A percentile compares a stretch with the other conserved stretches of the same genome.
Conservation (phyloP, 2,888 invertebrate species). For the Spodoptera picta region DNA sequence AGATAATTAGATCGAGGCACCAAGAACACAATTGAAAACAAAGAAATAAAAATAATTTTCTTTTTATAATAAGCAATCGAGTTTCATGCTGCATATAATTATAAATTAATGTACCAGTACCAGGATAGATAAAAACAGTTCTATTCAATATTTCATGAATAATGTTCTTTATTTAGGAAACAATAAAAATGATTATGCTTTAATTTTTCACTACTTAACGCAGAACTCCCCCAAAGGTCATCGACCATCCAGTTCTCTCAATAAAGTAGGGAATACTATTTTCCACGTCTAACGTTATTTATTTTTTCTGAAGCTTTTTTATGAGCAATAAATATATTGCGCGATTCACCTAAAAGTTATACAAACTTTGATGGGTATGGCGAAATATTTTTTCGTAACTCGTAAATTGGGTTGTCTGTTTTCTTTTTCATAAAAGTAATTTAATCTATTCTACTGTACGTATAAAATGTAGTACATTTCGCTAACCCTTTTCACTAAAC, state of each 20-base stretch:
- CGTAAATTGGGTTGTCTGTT: conserved; percentile 64
- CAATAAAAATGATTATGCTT: not conserved
- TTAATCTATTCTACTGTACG: conserved; percentile 79
- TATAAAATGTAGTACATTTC: conserved; percentile 62
- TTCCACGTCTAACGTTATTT: conserved; percentile 3
- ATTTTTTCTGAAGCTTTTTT: conserved; percentile 32
- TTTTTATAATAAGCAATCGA: too few relatives aligned
- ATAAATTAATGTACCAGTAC: too few relatives aligned
- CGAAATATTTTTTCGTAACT: conserved; percentile 59
- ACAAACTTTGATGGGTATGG: conserved; percentile 48
- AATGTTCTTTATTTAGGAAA: not conserved
- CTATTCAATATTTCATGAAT: too few relatives aligned
- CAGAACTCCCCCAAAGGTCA: too few relatives aligned
- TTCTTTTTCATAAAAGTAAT: conserved; percentile 78
- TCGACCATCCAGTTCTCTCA: too few relatives aligned
- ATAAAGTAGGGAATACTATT: not conserved
- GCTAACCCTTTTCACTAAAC: conserved; percentile 84
- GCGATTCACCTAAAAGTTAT: conserved; percentile 59
- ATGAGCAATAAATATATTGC: conserved; percentile 62
- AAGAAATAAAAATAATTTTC: too few relatives aligned
- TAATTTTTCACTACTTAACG: too few relatives aligned
- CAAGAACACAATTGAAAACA: too few relatives aligned
- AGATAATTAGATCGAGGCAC: too few relatives aligned
- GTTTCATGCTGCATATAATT: too few relatives aligned
- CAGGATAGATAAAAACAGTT: too few relatives aligned